Evolutionary conservation across 2,888 invertebrate genomes (phyloP).

Genomic region (Automeris io): DNA sequence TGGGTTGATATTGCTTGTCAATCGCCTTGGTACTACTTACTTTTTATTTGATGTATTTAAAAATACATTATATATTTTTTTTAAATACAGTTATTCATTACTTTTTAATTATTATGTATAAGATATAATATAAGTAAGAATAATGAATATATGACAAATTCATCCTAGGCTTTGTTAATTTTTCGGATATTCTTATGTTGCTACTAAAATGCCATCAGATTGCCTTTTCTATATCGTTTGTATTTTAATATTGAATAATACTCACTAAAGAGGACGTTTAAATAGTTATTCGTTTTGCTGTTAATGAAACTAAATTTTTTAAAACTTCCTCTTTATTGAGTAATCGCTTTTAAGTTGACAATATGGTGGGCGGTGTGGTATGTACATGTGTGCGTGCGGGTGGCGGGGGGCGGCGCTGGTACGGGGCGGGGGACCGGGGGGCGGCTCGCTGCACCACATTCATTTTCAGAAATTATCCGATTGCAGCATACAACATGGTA

Average conservation of each 20-base stretch:
- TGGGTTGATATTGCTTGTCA: too few relatives aligned
- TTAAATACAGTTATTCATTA: too few relatives aligned
- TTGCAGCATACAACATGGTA: slow-evolving; percentile 99
- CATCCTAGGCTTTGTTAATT: too few relatives aligned
- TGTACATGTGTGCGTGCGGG: slow-evolving; percentile 23
- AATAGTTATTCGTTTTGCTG: not conserved
- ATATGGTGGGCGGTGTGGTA: slow-evolving; percentile 61
- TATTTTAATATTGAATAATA: not conserved
- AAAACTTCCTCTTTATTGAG: slow-evolving; percentile 26
- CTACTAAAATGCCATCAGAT: not conserved
- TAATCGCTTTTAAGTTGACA: slow-evolving; percentile 59
- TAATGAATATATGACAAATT: too few relatives aligned
- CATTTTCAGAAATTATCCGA: slow-evolving; percentile 81
- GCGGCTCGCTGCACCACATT: slow-evolving; percentile 54
- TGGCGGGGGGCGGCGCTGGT: slow-evolving; percentile 23
- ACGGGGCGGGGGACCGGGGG: slow-evolving; percentile 27
- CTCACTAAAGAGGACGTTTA: not conserved
- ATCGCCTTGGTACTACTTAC: too few relatives aligned
- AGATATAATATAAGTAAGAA: too few relatives aligned
- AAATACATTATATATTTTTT: too few relatives aligned
- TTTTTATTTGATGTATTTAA: too few relatives aligned
- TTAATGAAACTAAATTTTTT: not conserved
- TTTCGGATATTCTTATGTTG: not conserved
- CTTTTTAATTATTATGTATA: too few relatives aligned
- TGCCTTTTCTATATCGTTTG: not conserved